Base-by-base conservation (phyloP, 92 coral and sea anemone genomes). In the Plumapathes pennacea region DNA sequence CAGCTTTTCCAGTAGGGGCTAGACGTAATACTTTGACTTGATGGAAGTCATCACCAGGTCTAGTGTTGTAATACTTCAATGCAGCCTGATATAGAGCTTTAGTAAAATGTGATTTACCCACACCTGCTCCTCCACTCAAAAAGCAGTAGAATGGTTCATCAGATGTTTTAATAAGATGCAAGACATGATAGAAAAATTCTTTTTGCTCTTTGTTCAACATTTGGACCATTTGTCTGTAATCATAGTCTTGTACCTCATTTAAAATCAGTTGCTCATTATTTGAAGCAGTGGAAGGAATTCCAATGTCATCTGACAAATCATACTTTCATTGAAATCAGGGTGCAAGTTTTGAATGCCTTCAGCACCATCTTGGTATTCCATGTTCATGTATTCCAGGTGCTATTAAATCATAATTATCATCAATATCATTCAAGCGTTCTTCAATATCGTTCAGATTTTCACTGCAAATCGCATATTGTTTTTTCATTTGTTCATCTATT, bases 291-390 rank as follows among this genome's bases (percentile, higher is more conserved):
- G 73, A 66, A 18, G 74, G 64, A 22, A 53, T 52, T 30, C 69
- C 69, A 56, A 57, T 45, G 34, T 56, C 57, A 32, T 37, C 44
- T 10, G 48, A 69, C 46, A 56, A 45, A 34, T 56, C 57, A 46
- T 69, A 69, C 21, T 18, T 56, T 57, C 67, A 57, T 25, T 69
- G 56, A 69, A 69, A 69, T 69, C 68, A 42, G 68, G 77, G 50
- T 57, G 77, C 23, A 74, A 44, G 38, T 63, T 74, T 48, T 33
- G 64, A 14, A 32, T 10, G 21, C 60, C 74, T 46, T 56, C 57
- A 31, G 44, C 67, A 24, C 58, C 67, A 56, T 69, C 68, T 58
- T 25, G 36, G 32, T 65, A 39, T 20, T 65, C 62, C 11, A 2
- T 43, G 47, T 32, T 40, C 32, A 9, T n/a, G 67, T 30, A 74